Conservation (phyloP, 2,797 vertebrate genomes). For the Macropus fuliginosus region DNA sequence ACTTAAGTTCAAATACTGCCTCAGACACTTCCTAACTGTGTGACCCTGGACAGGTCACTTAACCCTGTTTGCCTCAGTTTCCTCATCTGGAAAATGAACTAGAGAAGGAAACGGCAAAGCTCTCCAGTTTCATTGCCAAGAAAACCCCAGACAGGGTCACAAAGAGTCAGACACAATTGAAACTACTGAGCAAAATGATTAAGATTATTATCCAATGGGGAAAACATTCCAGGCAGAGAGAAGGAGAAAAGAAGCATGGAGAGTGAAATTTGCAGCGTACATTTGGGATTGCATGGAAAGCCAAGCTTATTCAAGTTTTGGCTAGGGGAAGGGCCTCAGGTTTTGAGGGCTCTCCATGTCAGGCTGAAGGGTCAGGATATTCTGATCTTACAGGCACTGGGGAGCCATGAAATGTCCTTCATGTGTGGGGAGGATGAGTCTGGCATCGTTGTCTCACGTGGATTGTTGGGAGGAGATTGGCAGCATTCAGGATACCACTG, state of each 20-base stretch:
- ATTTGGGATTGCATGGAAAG: not conserved
- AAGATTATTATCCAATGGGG: not conserved
- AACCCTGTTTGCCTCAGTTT: not conserved
- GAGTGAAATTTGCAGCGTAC: rapidly evolving
- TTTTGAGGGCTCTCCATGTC: not conserved
- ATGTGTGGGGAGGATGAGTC: not conserved
- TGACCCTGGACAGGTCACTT: not conserved
- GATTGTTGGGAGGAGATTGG: not conserved
- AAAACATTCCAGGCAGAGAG: not conserved
- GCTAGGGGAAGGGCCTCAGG: not conserved
- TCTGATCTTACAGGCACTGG: not conserved
- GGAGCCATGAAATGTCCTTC: not conserved
- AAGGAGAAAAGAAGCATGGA: not conserved
- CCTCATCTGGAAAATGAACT: not conserved
- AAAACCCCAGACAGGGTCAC: not conserved
- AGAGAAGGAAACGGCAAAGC: not conserved
- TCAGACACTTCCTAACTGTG: not conserved
- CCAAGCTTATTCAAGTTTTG: not conserved
- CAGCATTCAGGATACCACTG: not conserved
- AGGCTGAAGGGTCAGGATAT: not conserved
- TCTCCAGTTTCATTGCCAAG: not conserved
- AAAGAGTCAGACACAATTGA: not conserved
- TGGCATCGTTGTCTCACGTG: not conserved
- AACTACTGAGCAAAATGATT: not conserved
- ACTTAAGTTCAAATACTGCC: not conserved